A percentile compares a stretch with the other conserved stretches of the same genome.
These are phyloP conservation scores for Sclerodermus sp. DNA, from an alignment of 2,888 invertebrate species.

Conservation along the genomic window DNA sequence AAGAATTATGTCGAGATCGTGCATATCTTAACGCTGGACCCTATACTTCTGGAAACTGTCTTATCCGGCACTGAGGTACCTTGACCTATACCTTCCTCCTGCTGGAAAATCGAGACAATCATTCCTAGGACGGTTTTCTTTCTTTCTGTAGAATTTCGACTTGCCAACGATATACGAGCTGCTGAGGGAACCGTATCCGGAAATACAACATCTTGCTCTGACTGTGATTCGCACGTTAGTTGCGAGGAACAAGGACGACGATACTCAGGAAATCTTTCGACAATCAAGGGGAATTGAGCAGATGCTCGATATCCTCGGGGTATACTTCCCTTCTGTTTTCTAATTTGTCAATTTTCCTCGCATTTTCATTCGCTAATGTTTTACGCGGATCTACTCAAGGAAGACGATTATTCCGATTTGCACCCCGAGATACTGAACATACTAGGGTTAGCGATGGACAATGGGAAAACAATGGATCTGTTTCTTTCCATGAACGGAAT, in stretches of 20 bases:
- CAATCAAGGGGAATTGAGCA: constrained; percentile 60
- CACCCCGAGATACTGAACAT: constrained; percentile 31
- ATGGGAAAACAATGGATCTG: constrained; percentile 31
- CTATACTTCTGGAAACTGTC: constrained; percentile 21
- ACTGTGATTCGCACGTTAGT: constrained; percentile 59
- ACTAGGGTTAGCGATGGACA: constrained; percentile 31
- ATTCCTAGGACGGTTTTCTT: too few species aligned
- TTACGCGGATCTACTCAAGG: too few species aligned
- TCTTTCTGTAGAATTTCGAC: constrained; percentile 55
- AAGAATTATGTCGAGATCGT: constrained; percentile 63
- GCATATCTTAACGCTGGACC: constrained; percentile 61
- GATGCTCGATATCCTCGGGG: constrained; percentile 61
- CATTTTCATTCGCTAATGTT: too few species aligned
- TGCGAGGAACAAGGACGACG: constrained; percentile 58
- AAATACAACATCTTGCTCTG: constrained; percentile 61
- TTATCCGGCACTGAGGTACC: too few species aligned
- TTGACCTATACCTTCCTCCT: too few species aligned
- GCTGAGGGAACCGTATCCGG: constrained; percentile 60
- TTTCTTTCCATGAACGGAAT: constrained; percentile 31
- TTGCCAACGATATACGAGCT: constrained; percentile 59
- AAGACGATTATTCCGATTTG: constrained; percentile 35
- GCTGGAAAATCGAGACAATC: too few species aligned
- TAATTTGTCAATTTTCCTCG: too few species aligned
- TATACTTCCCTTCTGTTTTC: constrained; percentile 41
- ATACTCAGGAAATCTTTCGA: constrained; percentile 60